Base-by-base conservation (phyloP, 1,140 invertebrate genomes). In the Pollicipes pollicipes region DNA sequence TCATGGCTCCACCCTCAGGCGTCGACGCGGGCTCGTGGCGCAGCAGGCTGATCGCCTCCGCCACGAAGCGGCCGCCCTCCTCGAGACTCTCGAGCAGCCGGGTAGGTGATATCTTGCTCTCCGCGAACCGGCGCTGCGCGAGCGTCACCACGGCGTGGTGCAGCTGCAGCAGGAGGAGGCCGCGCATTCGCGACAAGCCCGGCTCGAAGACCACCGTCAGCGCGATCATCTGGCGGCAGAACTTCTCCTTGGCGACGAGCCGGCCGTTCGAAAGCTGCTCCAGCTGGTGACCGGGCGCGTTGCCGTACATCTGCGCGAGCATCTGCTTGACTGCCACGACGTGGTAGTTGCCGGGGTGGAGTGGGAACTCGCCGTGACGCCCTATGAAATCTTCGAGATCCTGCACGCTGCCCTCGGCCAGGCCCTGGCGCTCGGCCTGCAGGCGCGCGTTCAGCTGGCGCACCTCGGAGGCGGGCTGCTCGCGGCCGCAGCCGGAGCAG, bases 1-100 rank as follows among this genome's bases (percentile, higher is more conserved):
- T 77, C 77, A 78, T 78, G 71, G 70, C 30, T 6, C 31, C 30
- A 3, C 58, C 64, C 32, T 66, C 30, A 24, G 63, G 58, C 35
- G 30, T 66, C 64, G 45, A 68, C 6, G n/a, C 27, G 8, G 70
- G 63, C 66, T 71, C 70, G 28, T 45, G 30, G 27, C 66, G 13
- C 63, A 71, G 30, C n/a, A 71, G 10, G 10, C 27, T 32, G 30
- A 68, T 58, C 1, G 70, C 58, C 45, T 71, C 64, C 64, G 31
- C 28, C 58, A 66, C 30, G 31, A 24, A 27, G 24, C 10, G 27
- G 17, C 64, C 64, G 64, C 10, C 64, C 64, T 27, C n/a, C n/a
- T 66, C 27, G 3, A 66, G 64, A 1, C 6, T 10, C n/a, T 21
- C 28, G 24, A 66, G 28, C 16, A 66, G 64, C 64, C 28, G 64